A percentile compares a stretch with the other conserved stretches of the same genome.
Evolutionary conservation across 2,888 invertebrate species (phyloP).

Genomic region (Aleiodes leptofemur): DNA sequence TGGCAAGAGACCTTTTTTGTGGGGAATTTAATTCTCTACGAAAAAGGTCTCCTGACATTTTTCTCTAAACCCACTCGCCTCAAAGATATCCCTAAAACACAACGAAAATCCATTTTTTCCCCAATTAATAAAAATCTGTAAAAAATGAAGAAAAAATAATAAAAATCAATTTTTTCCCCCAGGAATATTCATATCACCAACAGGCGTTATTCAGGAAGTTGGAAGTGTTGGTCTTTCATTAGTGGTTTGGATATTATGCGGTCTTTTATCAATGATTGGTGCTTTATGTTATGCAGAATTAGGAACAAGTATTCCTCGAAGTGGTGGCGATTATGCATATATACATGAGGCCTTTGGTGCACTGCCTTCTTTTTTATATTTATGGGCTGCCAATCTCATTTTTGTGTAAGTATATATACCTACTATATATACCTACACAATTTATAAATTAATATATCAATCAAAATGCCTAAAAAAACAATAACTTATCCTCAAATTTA

Average conservation of each 20-base stretch:
- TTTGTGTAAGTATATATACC: constrained; percentile 86
- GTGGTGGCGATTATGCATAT: constrained; percentile 98
- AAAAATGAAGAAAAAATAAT: too few relatives aligned
- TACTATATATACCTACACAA: constrained; percentile 57
- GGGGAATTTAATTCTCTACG: too few relatives aligned
- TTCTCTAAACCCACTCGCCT: too few relatives aligned
- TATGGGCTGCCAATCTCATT: constrained; percentile 98
- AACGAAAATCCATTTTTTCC: too few relatives aligned
- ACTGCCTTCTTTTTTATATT: constrained; percentile 93
- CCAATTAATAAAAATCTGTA: too few relatives aligned
- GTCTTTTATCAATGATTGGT: constrained; percentile 92
- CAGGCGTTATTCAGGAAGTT: constrained; percentile 93
- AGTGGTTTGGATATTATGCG: constrained; percentile 91
- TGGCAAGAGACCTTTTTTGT: too few relatives aligned
- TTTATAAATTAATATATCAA: background rate
- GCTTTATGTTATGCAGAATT: constrained; percentile 98
- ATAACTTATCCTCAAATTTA: background rate
- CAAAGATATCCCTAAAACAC: too few relatives aligned
- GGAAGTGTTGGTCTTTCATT: constrained; percentile 93
- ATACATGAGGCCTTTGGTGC: constrained; percentile 94
- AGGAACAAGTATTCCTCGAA: constrained; percentile 91
- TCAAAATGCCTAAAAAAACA: constrained; percentile 9
- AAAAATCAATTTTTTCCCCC: constrained; percentile 64
- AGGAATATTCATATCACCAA: constrained; percentile 97
- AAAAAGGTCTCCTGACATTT: too few relatives aligned